A percentile compares a stretch with the other conserved stretches of the same genome.
These are phyloP conservation scores for Muscidifurax raptorellus DNA, from an alignment of 1,140 invertebrate species.

Conservation along the genomic window DNA sequence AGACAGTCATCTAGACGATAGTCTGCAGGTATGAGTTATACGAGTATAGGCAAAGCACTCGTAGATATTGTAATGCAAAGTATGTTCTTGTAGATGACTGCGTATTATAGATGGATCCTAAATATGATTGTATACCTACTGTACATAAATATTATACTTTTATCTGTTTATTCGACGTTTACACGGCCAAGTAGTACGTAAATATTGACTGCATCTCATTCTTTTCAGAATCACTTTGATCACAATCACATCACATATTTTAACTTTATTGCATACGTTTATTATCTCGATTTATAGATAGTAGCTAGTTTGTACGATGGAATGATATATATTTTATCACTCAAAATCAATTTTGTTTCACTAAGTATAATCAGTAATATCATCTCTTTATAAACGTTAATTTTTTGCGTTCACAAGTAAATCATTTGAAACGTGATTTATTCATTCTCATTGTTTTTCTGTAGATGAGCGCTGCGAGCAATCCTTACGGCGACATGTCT, in stretches of 20 bases:
- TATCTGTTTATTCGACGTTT: background rate
- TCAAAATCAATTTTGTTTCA: background rate
- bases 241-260: too few species aligned
- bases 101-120: background rate
- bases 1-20: conserved; percentile 37
- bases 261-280: too few species aligned
- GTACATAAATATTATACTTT: background rate
- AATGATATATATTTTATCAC: background rate
- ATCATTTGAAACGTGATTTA: too few species aligned
- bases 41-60: background rate
- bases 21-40: conserved; percentile 36
- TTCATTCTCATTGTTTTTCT: background rate
- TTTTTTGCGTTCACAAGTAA: too few species aligned
- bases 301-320: too few species aligned
- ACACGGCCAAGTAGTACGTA: too few species aligned
- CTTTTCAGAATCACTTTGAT: background rate
- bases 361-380: background rate
- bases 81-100: background rate
- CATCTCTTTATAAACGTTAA: background rate
- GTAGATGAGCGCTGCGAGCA: conserved; percentile 54
- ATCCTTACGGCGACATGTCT: conserved; percentile 67
- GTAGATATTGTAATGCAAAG: background rate
- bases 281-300: too few species aligned
- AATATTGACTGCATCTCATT: background rate
- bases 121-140: background rate